phyloP scores from a whole-genome alignment of 2,113 vertebrate genomes.

The Austrofundulus limnaeus region DNA sequence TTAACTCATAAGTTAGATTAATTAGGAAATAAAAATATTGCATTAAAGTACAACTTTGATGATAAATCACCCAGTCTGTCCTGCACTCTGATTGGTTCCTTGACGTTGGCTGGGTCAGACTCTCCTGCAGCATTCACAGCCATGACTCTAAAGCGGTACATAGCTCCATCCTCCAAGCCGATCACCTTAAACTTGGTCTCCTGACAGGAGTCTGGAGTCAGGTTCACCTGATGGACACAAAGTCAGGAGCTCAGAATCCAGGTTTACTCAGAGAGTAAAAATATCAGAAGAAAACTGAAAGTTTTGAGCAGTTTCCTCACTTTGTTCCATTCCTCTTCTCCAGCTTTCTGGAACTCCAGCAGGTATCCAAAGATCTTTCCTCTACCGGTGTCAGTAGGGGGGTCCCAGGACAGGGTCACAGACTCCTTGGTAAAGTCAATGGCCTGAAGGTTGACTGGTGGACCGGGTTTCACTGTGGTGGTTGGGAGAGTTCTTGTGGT shows the following conservation, averaged over 20 bases:
- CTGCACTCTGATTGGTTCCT: constrained; percentile 88
- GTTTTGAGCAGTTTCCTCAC: constrained; percentile 40
- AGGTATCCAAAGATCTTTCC: constrained; percentile 97
- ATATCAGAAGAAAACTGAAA: neutral
- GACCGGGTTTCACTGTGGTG: constrained; percentile 87
- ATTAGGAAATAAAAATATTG: neutral
- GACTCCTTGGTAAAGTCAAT: constrained; percentile 93
- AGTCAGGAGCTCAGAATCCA: neutral
- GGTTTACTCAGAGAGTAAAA: too few species aligned
- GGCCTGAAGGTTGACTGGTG: constrained; percentile 86
- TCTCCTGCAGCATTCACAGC: constrained; percentile 94
- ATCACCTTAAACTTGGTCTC: constrained; percentile 91
- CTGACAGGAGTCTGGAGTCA: constrained; percentile 93
- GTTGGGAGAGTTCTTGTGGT: neutral
- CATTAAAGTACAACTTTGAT: neutral
- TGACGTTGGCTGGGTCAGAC: constrained; percentile 89
- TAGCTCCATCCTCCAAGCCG: constrained; percentile 86
- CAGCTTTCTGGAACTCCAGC: constrained; percentile 93
- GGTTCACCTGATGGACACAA: constrained; percentile 79
- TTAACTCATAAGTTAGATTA: neutral
- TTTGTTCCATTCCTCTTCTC: constrained; percentile 91
- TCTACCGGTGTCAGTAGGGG: constrained; percentile 89
- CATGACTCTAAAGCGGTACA: constrained; percentile 90
- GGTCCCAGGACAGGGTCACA: constrained; percentile 90
- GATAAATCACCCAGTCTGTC: constrained; percentile 88